Evolutionary conservation across 2,113 vertebrate species (phyloP), one percentile per base, ranked within the genome.

Genomic region (Cyanoderma ruficeps): DNA sequence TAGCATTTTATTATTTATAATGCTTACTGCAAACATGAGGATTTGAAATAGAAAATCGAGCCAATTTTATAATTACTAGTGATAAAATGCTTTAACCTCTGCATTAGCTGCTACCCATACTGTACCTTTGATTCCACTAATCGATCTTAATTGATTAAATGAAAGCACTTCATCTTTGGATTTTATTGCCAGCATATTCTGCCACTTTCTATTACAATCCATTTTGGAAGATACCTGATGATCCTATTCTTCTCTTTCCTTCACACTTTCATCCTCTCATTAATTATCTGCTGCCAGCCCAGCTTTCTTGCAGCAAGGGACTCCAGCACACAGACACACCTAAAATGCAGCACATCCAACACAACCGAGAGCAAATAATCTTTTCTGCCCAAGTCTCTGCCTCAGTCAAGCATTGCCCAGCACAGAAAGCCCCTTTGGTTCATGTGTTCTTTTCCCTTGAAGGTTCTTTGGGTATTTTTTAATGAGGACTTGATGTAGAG

Each of bases 81-180:
- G 68, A 96, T 90, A 91, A 93, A 97, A 86, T 47, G 52, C 59
- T 90, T 95, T 91, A 91, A 96, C 86, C 18, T 91, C 53, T 55
- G n/a, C 84, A 92, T 93, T 92, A 93, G 55, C 63, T 79, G 46
- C 75, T 80, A 77, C 85, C 64, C 72, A n/a, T 52, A 67, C 50
- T 49, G 33, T 27, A 33, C 55, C 42, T 94, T 77, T 60, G 85
- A 88, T 65, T 93, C 42, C 30, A 37, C 79, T 88, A 77, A 92
- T 85, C 9, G 11, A 92, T 74, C 68, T 59, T 80, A 94, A 96
- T 94, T 90, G 83, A 86, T 91, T 93, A 74, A 90, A 88, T 67
- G 90, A 77, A 83, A 47, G 63, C 52, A 77, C 42, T 95, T 93
- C 59, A 83, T 87, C 85, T 79, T 49, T 50, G 23, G 35, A 69